These are phyloP conservation scores for Muscicapa comitata DNA, from an alignment of 2,797 vertebrate species.

Conservation along the genomic window DNA sequence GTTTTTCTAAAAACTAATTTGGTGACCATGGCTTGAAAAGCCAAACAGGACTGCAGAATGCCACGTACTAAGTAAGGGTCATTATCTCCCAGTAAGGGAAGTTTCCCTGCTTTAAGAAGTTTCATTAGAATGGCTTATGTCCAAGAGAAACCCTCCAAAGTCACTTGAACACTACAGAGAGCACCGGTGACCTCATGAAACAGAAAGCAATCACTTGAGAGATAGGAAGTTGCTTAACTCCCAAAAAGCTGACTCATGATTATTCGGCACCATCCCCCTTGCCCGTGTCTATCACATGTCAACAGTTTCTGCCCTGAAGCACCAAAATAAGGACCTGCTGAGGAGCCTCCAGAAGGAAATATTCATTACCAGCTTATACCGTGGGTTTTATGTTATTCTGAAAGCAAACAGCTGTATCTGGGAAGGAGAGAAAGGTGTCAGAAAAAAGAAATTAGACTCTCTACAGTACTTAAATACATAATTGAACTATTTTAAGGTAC, in stretches of 20 bases:
- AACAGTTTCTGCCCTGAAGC: not conserved
- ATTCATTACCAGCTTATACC: not conserved
- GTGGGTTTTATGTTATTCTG: not conserved
- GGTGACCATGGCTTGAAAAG: not conserved
- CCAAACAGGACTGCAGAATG: not conserved
- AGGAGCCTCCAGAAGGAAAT: not conserved
- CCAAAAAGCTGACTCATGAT: constrained; percentile 25
- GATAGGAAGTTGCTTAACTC: not conserved
- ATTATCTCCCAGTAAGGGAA: not conserved
- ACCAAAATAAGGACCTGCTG: not conserved
- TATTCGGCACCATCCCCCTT: not conserved
- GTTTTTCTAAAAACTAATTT: not conserved
- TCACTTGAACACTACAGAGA: not conserved
- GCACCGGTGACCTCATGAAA: not conserved
- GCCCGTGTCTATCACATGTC: not conserved
- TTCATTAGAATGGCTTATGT: not conserved
- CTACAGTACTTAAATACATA: not conserved
- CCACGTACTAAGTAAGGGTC: not conserved
- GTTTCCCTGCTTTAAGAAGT: not conserved
- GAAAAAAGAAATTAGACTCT: not conserved
- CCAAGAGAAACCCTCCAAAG: not conserved
- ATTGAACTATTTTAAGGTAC: not conserved
- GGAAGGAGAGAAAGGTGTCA: not conserved
- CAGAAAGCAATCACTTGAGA: not conserved
- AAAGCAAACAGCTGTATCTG: not conserved